Percentiles rank a stretch among this genome's conserved stretches.
Evolutionary conservation across 2,113 vertebrate genomes (phyloP).

Genomic region (Tychaedon coryphoeus): DNA sequence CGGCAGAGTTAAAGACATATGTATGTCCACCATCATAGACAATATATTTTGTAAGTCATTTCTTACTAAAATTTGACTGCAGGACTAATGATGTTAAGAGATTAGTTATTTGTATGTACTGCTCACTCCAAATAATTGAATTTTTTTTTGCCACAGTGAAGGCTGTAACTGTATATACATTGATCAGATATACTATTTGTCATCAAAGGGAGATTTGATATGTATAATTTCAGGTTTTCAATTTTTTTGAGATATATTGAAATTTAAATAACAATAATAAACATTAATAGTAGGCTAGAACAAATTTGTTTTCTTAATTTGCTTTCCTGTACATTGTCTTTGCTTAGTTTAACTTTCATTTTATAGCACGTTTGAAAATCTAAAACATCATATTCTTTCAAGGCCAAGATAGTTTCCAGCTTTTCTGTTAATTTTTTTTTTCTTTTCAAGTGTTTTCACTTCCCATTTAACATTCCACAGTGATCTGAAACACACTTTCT

Average conservation of each 20-base stretch:
- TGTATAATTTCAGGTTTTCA: background rate
- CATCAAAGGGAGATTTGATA: background rate
- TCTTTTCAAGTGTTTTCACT: background rate
- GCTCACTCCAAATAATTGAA: background rate
- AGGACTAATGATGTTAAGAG: background rate
- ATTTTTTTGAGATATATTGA: background rate
- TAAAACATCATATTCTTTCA: background rate
- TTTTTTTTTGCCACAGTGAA: background rate
- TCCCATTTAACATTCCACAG: background rate
- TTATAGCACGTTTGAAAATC: background rate
- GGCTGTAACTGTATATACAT: background rate
- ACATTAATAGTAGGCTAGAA: background rate
- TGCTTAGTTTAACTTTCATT: background rate
- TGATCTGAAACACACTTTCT: accelerated
- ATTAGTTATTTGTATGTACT: background rate
- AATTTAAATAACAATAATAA: background rate
- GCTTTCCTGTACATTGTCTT: background rate
- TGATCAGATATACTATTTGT: background rate
- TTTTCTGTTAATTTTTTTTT: background rate
- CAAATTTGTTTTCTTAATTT: background rate
- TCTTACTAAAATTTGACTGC: background rate
- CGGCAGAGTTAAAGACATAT: background rate
- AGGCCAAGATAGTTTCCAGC: background rate
- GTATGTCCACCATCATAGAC: background rate
- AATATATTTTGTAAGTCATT: background rate